phyloP scores from a whole-genome alignment of 2,113 vertebrate genomes.

The Origma solitaria region DNA sequence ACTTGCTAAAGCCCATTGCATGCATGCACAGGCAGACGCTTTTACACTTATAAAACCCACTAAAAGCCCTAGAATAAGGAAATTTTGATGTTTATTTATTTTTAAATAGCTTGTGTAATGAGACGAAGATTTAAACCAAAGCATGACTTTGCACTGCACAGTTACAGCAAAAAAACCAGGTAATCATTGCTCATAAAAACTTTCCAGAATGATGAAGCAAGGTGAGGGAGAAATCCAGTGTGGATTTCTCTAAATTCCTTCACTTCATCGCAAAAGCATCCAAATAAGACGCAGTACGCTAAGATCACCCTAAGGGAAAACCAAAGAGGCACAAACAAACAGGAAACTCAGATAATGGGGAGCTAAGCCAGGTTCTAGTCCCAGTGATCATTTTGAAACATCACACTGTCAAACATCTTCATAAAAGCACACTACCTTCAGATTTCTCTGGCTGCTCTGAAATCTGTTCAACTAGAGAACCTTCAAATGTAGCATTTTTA shows the following conservation, averaged over 20 bases:
- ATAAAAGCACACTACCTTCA: not conserved
- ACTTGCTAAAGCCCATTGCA: not conserved
- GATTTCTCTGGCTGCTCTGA: not conserved
- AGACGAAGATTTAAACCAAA: not conserved
- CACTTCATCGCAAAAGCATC: not conserved
- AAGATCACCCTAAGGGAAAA: not conserved
- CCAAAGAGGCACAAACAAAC: not conserved
- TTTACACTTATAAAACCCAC: not conserved
- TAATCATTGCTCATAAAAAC: not conserved
- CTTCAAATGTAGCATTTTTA: not conserved
- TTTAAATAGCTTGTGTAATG: not conserved
- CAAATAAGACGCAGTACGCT: fast-evolving
- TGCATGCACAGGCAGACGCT: not conserved
- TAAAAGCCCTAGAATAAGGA: not conserved
- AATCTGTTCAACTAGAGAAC: not conserved
- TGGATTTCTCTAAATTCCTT: not conserved
- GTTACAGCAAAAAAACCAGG: not conserved
- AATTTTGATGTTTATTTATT: not conserved
- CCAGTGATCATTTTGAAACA: not conserved
- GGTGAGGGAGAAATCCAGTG: not conserved
- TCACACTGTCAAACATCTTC: not conserved
- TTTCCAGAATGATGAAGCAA: not conserved
- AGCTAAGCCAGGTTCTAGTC: not conserved
- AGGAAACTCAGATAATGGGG: not conserved
- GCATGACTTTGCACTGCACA: not conserved